Evolutionary conservation across 2,797 vertebrate genomes (phyloP), one percentile per base, ranked within the genome.

Genomic region (Danio jaintianensis): DNA sequence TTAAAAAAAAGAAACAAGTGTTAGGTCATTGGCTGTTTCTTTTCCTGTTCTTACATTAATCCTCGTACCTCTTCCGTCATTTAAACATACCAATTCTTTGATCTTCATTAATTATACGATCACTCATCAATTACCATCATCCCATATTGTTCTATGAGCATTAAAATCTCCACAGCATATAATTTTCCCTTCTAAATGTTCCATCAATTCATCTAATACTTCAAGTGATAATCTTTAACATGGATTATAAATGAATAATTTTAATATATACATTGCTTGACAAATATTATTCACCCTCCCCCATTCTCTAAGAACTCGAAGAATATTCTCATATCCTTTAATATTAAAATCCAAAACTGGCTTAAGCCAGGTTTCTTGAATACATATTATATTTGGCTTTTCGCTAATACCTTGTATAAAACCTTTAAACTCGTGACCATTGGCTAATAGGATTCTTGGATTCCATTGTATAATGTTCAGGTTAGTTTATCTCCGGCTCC

Each of bases 361-460:
- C n/a, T 53, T 18, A 53, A 53, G 50, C 16, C 52, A 53, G 52
- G 50, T 52, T 52, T 52, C 50, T 20, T 56, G 5, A 22, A 56
- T 56, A 2, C 20, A 56, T 56, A 56, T 22, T 4, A 56, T 22
- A 1, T 6, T 20, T 56, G 55, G 18, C 22, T 12, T 56, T 12
- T 15, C 15, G 15, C 3, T 56, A 52, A n/a, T 6, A 16, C 4
- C 55, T 56, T 56, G n/a, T 16, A 50, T 53, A 78, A 58, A 75
- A 10, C 45, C 43, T 76, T 61, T 59, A 50, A 71, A 70, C 11
- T 77, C 66, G 12, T 82, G 56, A 0, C 73, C 63, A 45, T 71
- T 82, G 12, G 64, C 22, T 47, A 75, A 40, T 3, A 82, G 43
- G n/a, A 47, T 77, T 55, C 75, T 72, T 16, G 56, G 58, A 48